A percentile compares a stretch with the other conserved stretches of the same genome.
Conservation (phyloP, 2,888 invertebrate species). For the Hypselothyrea guttata region DNA sequence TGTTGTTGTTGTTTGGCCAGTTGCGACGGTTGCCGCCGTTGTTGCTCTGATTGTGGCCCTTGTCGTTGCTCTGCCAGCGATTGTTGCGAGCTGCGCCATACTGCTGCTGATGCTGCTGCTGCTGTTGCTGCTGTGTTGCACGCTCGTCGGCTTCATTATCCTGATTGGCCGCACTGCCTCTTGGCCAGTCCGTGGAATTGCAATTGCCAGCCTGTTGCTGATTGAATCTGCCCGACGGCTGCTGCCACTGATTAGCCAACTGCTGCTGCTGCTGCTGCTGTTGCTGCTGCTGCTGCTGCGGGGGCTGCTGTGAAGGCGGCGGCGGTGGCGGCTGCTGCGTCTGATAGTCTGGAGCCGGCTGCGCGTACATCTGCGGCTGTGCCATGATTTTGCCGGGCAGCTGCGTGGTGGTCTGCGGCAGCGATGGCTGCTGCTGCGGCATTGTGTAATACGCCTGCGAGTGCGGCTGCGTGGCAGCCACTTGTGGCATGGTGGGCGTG, state of each 20-base stretch:
- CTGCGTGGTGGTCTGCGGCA: constrained; percentile 26
- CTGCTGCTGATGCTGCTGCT: no score
- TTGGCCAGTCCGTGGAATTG: no score
- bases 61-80: no score
- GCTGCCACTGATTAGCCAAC: constrained; percentile 35
- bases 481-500: no score
- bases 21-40: no score
- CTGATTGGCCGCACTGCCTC: constrained; percentile 8
- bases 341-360: constrained; percentile 71
- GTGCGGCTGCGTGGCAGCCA: constrained; percentile 35
- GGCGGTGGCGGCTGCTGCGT: constrained; percentile 66
- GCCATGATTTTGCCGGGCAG: constrained; percentile 67
- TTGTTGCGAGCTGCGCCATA: no score
- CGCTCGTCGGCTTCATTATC: constrained; percentile 17
- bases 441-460: constrained; percentile 45
- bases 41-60: constrained; percentile 7
- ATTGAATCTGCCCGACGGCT: constrained; percentile 24
- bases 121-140: constrained; percentile 9
- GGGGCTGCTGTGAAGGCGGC: background rate
- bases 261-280: constrained; percentile 39
- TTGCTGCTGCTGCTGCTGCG: constrained; percentile 26
- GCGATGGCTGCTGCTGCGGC: constrained; percentile 30
- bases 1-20: constrained; percentile 31
- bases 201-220: constrained; percentile 30
- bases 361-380: constrained; percentile 76